A percentile compares a stretch with the other conserved stretches of the same genome.
Conservation (phyloP, 2,797 vertebrate genomes). For the Neopelma chrysocephalum region DNA sequence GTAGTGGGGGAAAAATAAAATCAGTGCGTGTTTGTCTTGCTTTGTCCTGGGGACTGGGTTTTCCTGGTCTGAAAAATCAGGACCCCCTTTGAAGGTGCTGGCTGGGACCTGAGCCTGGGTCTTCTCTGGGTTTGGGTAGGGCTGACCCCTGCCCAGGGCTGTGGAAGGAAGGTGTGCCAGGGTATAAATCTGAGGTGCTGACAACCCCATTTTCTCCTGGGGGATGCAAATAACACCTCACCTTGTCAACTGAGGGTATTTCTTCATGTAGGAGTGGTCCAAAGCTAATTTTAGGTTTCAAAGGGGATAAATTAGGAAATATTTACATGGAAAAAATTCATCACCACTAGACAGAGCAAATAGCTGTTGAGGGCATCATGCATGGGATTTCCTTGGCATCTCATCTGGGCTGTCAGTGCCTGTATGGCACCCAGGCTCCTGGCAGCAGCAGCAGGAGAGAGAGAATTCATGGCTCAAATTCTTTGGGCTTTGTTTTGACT, state of each 20-base stretch:
- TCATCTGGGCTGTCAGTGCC: background rate
- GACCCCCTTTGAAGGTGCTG: background rate
- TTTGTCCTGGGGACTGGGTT: background rate
- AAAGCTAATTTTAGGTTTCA: background rate
- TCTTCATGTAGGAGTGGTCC: background rate
- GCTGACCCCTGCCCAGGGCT: background rate
- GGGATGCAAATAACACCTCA: background rate
- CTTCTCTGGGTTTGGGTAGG: fast-evolving
- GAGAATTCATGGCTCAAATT: background rate
- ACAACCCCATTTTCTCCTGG: background rate
- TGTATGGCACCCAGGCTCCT: background rate
- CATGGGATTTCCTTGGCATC: background rate
- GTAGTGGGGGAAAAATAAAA: background rate
- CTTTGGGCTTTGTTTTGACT: background rate
- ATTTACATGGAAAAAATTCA: background rate
- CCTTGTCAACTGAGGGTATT: background rate
- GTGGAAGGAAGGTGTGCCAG: background rate
- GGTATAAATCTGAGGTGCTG: background rate
- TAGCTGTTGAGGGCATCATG: background rate
- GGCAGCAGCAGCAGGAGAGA: background rate
- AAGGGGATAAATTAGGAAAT: background rate
- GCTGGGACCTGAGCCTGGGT: background rate
- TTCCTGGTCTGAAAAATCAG: background rate
- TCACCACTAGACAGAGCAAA: background rate
- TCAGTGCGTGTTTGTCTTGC: fast-evolving